Conservation (phyloP, 1,140 invertebrate genomes). For the Bacillus rossius region DNA sequence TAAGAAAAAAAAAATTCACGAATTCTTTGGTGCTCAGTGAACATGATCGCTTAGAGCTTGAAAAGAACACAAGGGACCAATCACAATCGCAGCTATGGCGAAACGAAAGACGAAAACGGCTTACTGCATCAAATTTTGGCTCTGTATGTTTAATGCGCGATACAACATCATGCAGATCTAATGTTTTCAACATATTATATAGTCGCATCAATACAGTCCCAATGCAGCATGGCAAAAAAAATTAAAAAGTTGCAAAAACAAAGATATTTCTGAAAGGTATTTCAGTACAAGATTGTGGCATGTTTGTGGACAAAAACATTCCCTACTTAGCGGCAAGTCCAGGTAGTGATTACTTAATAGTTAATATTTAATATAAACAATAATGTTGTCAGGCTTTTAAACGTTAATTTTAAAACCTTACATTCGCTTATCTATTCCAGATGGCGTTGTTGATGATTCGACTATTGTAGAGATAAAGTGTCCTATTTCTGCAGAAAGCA, state of each 20-base stretch:
- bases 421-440: neutral
- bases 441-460: neutral
- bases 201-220: neutral
- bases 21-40: neutral
- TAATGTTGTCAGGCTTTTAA: neutral
- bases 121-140: neutral
- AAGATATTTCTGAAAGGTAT: neutral
- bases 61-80: neutral
- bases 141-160: neutral
- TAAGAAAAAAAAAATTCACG: neutral
- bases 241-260: conserved; percentile 2
- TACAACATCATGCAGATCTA: neutral
- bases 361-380: neutral
- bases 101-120: neutral
- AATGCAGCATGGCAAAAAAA: conserved; percentile 5
- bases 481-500: neutral
- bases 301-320: neutral
- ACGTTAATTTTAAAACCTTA: neutral
- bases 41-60: neutral
- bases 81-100: neutral
- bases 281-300: neutral
- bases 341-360: neutral
- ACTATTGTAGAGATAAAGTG: conserved; percentile 1
- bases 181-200: neutral
- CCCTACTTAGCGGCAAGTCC: neutral